Conservation (phyloP, 1,140 invertebrate genomes). For the Tetraneura akinire region DNA sequence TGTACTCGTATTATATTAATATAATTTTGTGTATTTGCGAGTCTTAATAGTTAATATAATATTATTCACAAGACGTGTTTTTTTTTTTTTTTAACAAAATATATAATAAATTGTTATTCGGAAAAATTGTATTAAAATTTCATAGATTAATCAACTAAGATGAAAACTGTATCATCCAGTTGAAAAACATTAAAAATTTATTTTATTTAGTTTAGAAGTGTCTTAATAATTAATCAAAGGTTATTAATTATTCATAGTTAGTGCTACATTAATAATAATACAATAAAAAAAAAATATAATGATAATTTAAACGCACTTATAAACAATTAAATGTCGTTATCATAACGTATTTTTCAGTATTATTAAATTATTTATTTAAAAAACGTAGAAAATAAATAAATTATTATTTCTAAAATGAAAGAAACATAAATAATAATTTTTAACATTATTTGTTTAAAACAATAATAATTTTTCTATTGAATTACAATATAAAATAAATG, state of each 20-base stretch:
- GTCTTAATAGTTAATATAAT: no score
- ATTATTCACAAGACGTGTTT: no score
- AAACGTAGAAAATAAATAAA: background rate
- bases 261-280: background rate
- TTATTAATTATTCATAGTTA: background rate
- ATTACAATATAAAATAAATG: no score
- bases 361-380: background rate
- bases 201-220: background rate
- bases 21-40: no score
- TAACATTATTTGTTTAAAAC: no score
- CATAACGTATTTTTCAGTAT: background rate
- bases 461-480: no score
- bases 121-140: background rate
- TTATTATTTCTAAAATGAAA: no score
- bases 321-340: background rate
- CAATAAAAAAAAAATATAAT: background rate
- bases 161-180: background rate
- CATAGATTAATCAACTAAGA: background rate
- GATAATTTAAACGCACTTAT: background rate
- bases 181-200: conserved; percentile 1
- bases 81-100: no score
- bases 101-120: background rate
- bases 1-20: no score
- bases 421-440: no score
- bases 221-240: background rate